Base-by-base conservation (phyloP, 2,888 invertebrate species). In the Crossocerus cetratus region DNA sequence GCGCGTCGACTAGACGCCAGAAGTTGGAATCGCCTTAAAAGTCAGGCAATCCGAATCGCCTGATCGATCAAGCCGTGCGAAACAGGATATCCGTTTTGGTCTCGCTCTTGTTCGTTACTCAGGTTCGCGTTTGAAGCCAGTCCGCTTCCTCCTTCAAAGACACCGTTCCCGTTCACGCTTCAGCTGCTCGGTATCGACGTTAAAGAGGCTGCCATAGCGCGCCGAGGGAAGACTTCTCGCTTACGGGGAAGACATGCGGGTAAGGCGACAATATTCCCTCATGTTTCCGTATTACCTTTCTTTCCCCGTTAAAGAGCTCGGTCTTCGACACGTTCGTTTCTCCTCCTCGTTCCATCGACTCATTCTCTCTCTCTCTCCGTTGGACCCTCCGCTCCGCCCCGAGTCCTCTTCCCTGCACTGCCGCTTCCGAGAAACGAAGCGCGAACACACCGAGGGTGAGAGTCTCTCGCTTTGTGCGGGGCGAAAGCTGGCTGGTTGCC, bases 201-300 rank as follows among this genome's bases (percentile, higher is more conserved):
- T 72, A 69, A 69, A 74, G 55, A 65, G 18, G 59, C 57, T 16
- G 44, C n/a, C n/a, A n/a, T n/a, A n/a, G 55, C 23, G 5, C 14
- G 16, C 32, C 44, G 60, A 20, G 13, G 13, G 20, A 59, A 59
- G 21, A 8, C 14, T 16, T 20, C 44, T n/a, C 16, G 59, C 21
- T 21, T 49, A 16, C 14, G 49, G 16, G 70, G 60, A 58, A 68
- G n/a, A 59, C 49, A 79, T 79, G 79, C 79, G 80, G 79, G 79
- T 18, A 61, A 65, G 45, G 61, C 65, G 58, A 77, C 80, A 80
- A 78, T 78, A 73, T 74, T 71, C 77, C 72, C 68, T 65, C 65
- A 74, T 74, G 65, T 80, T 76, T 78, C 77, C 76, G 78, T 78
- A 80, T 83, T 81, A 77, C 80, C 69, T 84, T 84, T 78, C 77